These are phyloP conservation scores for Lerema accius DNA, from an alignment of 1,140 invertebrate genomes.

Conservation along the genomic window DNA sequence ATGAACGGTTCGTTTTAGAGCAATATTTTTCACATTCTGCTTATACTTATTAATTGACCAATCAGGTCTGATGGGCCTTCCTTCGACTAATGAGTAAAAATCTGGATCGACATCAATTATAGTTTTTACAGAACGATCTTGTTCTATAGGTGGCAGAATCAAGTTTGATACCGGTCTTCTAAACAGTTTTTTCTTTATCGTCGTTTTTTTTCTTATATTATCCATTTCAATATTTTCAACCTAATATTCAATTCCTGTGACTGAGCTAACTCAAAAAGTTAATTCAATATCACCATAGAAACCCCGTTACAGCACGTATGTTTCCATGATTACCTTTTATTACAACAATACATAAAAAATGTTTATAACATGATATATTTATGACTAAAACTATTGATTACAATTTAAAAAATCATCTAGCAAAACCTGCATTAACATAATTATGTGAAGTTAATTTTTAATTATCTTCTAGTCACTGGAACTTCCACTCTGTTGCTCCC, in stretches of 20 bases:
- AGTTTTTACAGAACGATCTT: constrained; percentile 64
- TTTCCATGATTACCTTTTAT: not conserved
- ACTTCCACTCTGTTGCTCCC: constrained; percentile 50
- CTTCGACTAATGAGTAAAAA: constrained; percentile 84
- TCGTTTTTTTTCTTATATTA: constrained; percentile 47
- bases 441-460: not conserved
- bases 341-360: not conserved
- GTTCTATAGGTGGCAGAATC: constrained; percentile 64
- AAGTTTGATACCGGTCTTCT: constrained; percentile 51
- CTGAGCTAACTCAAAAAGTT: constrained; percentile 7
- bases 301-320: constrained; percentile 29
- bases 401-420: too few relatives aligned
- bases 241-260: too few relatives aligned
- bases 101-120: constrained; percentile 84
- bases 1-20: constrained; percentile 82
- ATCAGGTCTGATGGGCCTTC: constrained; percentile 80
- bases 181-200: constrained; percentile 43
- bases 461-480: constrained; percentile 49
- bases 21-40: constrained; percentile 81
- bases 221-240: constrained; percentile 11
- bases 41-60: constrained; percentile 83
- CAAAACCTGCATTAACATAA: not conserved
- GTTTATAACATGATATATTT: too few relatives aligned
- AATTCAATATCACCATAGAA: constrained; percentile 64
- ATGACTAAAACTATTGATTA: too few relatives aligned